These are phyloP conservation scores for Ammodytes marinus DNA, from an alignment of 2,113 vertebrate species.

Conservation along the genomic window DNA sequence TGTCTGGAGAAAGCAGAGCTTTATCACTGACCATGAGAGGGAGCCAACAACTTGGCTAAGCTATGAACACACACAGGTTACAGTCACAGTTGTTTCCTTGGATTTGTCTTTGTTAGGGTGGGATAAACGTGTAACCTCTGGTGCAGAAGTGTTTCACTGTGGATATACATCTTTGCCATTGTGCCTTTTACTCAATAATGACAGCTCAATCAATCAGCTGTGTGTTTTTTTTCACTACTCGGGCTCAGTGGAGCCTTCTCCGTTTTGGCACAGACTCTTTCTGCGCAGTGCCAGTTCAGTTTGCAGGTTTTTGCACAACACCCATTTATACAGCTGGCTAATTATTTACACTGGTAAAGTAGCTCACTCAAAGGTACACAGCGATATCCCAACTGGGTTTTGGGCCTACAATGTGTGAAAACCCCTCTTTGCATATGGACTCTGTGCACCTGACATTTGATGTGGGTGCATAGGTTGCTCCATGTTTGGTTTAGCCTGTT, in stretches of 20 bases:
- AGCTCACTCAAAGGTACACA: slow-evolving; percentile 74
- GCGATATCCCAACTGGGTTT: slow-evolving; percentile 68
- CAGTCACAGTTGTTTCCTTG: background rate
- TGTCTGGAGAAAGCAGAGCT: background rate
- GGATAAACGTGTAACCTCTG: background rate
- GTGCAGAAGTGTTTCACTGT: background rate
- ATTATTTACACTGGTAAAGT: slow-evolving; percentile 81
- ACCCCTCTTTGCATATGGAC: slow-evolving; percentile 64
- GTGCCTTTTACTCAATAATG: background rate
- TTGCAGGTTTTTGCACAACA: slow-evolving; percentile 70
- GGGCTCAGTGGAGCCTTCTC: slow-evolving; percentile 22
- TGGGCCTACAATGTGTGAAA: slow-evolving; percentile 69
- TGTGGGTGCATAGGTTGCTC: slow-evolving; percentile 21
- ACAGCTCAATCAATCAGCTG: slow-evolving; percentile 11
- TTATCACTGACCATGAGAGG: slow-evolving; percentile 51
- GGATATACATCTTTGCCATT: background rate
- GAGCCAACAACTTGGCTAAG: slow-evolving; percentile 40
- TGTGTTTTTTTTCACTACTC: slow-evolving; percentile 2
- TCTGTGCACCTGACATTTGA: slow-evolving; percentile 60
- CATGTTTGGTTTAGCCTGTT: slow-evolving; percentile 5
- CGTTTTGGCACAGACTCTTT: slow-evolving; percentile 47
- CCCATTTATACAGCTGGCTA: slow-evolving; percentile 78
- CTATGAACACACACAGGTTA: background rate
- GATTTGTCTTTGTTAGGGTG: background rate
- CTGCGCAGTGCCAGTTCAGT: slow-evolving; percentile 56